Evolutionary conservation across 2,888 invertebrate genomes (phyloP).

Genomic region (Drosophila hamatofila): DNA sequence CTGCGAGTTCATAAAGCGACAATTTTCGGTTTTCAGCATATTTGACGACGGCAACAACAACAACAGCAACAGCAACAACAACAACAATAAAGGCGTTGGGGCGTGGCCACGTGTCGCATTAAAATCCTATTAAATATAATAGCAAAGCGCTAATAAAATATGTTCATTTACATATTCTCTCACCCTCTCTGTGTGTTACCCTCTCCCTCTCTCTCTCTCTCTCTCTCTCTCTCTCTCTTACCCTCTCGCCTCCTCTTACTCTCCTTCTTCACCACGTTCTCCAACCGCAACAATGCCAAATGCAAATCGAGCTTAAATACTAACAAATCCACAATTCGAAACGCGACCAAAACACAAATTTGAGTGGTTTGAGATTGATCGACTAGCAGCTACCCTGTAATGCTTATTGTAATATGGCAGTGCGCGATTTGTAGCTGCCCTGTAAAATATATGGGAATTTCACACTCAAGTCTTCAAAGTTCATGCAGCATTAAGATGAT

Average conservation of each 20-base stretch:
- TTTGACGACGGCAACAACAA: not conserved
- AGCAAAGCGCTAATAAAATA: slow-evolving; percentile 60
- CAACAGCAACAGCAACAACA: too few relatives aligned
- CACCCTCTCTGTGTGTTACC: not conserved
- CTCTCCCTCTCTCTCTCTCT: not conserved
- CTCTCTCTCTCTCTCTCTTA: not conserved
- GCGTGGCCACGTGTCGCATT: slow-evolving; percentile 57
- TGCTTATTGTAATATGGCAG: not conserved
- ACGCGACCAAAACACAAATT: not conserved
- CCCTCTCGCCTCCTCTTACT: not conserved
- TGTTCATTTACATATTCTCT: slow-evolving; percentile 67
- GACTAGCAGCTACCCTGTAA: slow-evolving; percentile 1
- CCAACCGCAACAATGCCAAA: slow-evolving; percentile 21
- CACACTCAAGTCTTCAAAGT: too few relatives aligned
- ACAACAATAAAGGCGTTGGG: not conserved
- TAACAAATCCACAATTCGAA: slow-evolving; percentile 2
- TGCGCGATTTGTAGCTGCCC: not conserved
- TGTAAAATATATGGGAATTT: not conserved
- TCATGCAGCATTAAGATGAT: too few relatives aligned
- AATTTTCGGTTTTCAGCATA: slow-evolving; percentile 44
- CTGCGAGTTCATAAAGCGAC: slow-evolving; percentile 58
- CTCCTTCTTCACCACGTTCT: not conserved
- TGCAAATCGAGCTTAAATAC: slow-evolving; percentile 32
- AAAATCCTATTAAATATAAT: slow-evolving; percentile 70
- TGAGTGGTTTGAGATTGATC: not conserved